These are phyloP conservation scores for Lycaena phlaeas DNA, from an alignment of 2,888 invertebrate genomes.

Conservation along the genomic window DNA sequence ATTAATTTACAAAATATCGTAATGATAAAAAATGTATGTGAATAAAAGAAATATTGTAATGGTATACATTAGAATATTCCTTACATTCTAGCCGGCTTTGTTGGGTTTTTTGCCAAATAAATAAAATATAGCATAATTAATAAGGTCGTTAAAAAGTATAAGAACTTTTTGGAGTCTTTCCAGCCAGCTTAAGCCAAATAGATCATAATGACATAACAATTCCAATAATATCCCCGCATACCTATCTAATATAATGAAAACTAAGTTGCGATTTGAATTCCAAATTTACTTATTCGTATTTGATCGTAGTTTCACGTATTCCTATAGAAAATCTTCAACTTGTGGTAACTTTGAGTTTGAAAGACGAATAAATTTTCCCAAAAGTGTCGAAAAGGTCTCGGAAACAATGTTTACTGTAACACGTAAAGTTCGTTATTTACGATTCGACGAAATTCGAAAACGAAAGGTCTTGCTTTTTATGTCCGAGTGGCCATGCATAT, in stretches of 20 bases:
- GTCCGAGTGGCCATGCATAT: too few species aligned
- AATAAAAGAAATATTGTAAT: too few species aligned
- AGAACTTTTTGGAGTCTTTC: too few species aligned
- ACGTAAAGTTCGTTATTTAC: conserved; percentile 5
- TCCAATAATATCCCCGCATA: neutral
- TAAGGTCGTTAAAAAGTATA: too few species aligned
- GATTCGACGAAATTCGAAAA: neutral
- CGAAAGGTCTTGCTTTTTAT: neutral
- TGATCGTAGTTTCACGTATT: neutral
- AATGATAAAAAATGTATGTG: too few species aligned
- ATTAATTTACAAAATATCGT: too few species aligned
- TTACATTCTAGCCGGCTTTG: too few species aligned
- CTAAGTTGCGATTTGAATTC: neutral
- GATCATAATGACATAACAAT: neutral
- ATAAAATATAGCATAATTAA: too few species aligned
- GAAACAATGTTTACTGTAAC: conserved; percentile 5
- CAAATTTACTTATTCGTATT: conserved; percentile 2
- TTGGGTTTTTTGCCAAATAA: too few species aligned
- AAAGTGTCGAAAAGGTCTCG: neutral
- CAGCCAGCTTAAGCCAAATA: neutral
- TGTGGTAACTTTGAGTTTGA: conserved; percentile 6
- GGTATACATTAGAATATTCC: too few species aligned
- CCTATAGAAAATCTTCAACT: neutral
- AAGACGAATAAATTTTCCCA: conserved; percentile 1
- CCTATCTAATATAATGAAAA: neutral